Base-by-base conservation (phyloP, 2,113 vertebrate genomes). In the Scophthalmus maximus region DNA sequence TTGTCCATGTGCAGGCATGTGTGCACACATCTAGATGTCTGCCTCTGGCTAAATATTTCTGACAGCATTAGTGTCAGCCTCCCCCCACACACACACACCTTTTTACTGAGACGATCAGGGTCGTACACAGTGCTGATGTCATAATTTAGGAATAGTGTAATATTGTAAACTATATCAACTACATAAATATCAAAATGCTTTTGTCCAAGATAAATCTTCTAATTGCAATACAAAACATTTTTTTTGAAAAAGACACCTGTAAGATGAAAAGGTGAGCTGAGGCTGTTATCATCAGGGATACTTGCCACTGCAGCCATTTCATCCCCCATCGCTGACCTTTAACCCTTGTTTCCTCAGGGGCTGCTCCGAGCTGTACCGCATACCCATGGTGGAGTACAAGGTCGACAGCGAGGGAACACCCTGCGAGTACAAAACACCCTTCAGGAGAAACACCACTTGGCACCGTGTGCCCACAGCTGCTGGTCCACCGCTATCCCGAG, bases 331-430 rank as follows among this genome's bases (percentile, higher is more conserved):
- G 0, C 64, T 67, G 12, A 76, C 47, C 40, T 69, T 58, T 23
- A 51, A 76, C 49, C 50, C 26, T 46, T 29, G 8, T 55, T 56
- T 73, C 32, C 26, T 49, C 81, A 98, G 97, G 92, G 97, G 97
- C 60, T 98, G 96, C 83, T 98, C 97, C 2, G 97, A 98, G 92
- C 96, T 99, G 18, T 98, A 97, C 91, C 95, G 97, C 67, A 97
- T 98, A 73, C 97, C 97, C 58, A 95, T 99, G 96, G 97, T 99
- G 75, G 97, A 99, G 84, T 99, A 99, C 87, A 99, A 99, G 87
- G 95, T 98, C 20, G 97, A 99, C 94, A 98, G 96, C 0, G 97
- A 98, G 90, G 97, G 97, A 17, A 96, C 96, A 2, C 97, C 97
- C 65, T 99, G 97, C 42, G 97, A 99, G 89, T 98, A 97, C 92